A percentile compares a stretch with the other conserved stretches of the same genome.
These are phyloP conservation scores for Syrphus vitripennis DNA, from an alignment of 2,888 invertebrate genomes.

Conservation along the genomic window DNA sequence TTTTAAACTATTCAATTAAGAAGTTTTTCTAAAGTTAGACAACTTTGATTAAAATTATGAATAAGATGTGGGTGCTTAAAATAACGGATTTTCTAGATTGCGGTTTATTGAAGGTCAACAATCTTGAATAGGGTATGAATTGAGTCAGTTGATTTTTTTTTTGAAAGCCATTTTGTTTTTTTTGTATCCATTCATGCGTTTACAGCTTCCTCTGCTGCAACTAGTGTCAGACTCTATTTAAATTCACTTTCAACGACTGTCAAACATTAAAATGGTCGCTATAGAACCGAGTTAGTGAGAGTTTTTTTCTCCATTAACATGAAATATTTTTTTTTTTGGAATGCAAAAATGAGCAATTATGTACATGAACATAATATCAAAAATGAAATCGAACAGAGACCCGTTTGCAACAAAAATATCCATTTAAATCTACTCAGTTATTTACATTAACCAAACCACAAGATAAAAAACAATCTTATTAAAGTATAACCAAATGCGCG, in stretches of 20 bases:
- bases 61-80: no score
- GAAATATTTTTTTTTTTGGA: constrained; percentile 5
- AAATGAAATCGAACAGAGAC: constrained; percentile 58
- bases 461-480: constrained; percentile 25
- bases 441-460: constrained; percentile 14
- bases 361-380: not conserved
- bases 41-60: no score
- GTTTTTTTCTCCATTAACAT: constrained; percentile 6
- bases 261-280: not conserved
- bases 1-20: no score
- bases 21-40: no score
- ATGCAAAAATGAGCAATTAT: not conserved
- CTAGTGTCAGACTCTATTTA: constrained; percentile 19
- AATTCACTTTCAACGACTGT: constrained; percentile 40
- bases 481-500: constrained; percentile 35
- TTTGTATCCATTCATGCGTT: not conserved
- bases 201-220: not conserved
- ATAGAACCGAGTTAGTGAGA: constrained; percentile 35
- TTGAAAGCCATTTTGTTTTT: not conserved
- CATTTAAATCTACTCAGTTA: constrained; percentile 11
- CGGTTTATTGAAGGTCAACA: no score
- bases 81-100: no score
- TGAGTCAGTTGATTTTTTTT: not conserved
- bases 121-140: not conserved
- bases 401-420: constrained; percentile 25